Evolutionary conservation across 2,113 vertebrate species (phyloP).

Genomic region (Chaetura pelagica): DNA sequence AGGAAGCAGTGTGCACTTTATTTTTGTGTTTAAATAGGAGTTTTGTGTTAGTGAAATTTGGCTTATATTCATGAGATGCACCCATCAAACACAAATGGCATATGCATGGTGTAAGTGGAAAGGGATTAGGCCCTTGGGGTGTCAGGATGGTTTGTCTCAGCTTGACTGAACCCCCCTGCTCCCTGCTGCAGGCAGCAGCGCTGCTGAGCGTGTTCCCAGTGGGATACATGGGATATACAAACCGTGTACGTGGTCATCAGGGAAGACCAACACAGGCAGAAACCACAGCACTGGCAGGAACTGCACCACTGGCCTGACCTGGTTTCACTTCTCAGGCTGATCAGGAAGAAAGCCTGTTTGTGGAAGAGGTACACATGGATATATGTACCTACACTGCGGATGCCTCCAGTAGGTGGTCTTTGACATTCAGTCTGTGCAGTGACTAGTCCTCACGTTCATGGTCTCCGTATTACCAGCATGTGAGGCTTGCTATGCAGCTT

Average conservation of each 20-base stretch:
- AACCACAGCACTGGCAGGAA: too few relatives aligned
- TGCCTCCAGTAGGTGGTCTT: background rate
- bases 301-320: too few relatives aligned
- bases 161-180: too few relatives aligned
- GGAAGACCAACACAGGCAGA: too few relatives aligned
- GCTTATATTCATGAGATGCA: background rate
- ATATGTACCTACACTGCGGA: background rate
- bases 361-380: background rate
- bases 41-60: background rate
- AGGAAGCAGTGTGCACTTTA: background rate
- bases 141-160: background rate
- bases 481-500: too few relatives aligned
- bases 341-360: background rate
- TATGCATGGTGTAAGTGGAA: background rate
- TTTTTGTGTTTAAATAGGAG: background rate
- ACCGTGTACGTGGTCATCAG: too few relatives aligned
- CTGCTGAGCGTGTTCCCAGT: background rate
- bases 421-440: too few relatives aligned
- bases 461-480: too few relatives aligned
- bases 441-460: too few relatives aligned
- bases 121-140: background rate
- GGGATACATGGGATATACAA: too few relatives aligned
- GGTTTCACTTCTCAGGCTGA: background rate
- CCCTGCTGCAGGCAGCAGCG: too few relatives aligned
- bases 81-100: background rate